Base-by-base conservation (phyloP, 2,888 invertebrate species). In the Drosophila ezoana region DNA sequence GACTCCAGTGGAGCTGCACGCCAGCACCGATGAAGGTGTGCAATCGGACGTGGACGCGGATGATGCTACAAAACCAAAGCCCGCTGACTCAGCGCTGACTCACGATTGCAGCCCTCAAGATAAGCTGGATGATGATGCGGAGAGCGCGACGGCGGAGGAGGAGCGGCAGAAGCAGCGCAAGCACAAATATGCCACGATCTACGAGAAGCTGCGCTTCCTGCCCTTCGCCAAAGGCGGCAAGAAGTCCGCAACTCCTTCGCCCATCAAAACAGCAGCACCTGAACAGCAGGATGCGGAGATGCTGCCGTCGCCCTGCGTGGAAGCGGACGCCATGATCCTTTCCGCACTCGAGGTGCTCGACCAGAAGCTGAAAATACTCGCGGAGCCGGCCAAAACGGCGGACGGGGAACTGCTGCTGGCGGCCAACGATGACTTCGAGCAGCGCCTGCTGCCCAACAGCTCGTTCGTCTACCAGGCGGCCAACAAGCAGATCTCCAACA, bases 401-500 rank as follows among this genome's bases (percentile, higher is more conserved):
- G 18, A 56, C 3, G 67, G 48, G 0, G 76, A 76, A 35, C 64
- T 90, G 20, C 20, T 81, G 4, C 53, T 85, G n/a, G 72, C 64
- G 0, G 58, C 77, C 14, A 77, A 83, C 28, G 89, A 88, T 72
- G 91, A 91, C 54, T 89, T 90, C 43, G 90, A 90, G 48, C 86
- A 85, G 54, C 82, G 90, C 13, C 93, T 94, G 59, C 93, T 94
- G 78, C 95, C 95, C 2, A 95, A 95, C 84, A 93, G 93, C 73
- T 95, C 95, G 4, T 95, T 95, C 90, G 91, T 95, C 38, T 95
- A 95, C 94, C 93, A 94, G 61, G 90, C 93, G 66, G 94, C 91
- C 63, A 89, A 89, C 23, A 91, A 89, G 57, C 89, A 89, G 65
- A 81, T 87, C 14, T 81, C 78, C 37, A 80, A 81, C 33, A 85